Evolutionary conservation across 1,140 invertebrate species (phyloP).

Genomic region (Drosophila orena): DNA sequence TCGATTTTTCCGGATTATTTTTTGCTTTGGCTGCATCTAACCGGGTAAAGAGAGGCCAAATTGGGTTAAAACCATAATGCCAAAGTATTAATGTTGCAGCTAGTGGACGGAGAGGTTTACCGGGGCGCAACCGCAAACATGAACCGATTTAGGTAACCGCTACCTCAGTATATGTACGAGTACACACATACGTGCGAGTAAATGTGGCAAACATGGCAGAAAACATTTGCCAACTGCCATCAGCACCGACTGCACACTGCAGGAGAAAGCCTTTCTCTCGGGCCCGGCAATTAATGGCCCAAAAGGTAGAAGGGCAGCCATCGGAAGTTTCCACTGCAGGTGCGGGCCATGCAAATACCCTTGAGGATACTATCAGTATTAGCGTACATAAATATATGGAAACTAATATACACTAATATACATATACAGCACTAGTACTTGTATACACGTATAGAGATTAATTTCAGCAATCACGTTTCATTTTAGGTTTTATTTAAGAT

Average conservation of each 20-base stretch:
- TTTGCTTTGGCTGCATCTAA: slow-evolving; percentile 35
- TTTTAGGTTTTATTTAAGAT: too few species aligned
- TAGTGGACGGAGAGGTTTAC: slow-evolving; percentile 1
- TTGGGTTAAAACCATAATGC: slow-evolving; percentile 77
- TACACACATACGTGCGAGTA: neutral
- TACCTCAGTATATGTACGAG: slow-evolving; percentile 15
- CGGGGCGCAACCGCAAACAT: slow-evolving; percentile 34
- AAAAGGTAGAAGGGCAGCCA: slow-evolving; percentile 17
- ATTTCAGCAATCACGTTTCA: too few species aligned
- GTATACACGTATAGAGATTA: too few species aligned
- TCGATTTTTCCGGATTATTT: slow-evolving; percentile 10
- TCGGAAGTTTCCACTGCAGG: slow-evolving; percentile 4
- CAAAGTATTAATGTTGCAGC: slow-evolving; percentile 72
- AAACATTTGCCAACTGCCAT: slow-evolving; percentile 60
- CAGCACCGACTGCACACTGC: slow-evolving; percentile 39
- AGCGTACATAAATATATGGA: neutral
- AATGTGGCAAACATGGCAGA: slow-evolving; percentile 46
- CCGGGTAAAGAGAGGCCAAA: slow-evolving; percentile 53
- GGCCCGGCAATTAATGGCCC: slow-evolving; percentile 62
- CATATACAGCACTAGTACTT: too few species aligned
- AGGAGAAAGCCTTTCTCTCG: slow-evolving; percentile 22
- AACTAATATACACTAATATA: neutral
- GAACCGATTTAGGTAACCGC: slow-evolving; percentile 37
- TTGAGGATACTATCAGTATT: slow-evolving; percentile 1
- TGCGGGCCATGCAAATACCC: slow-evolving; percentile 16